Evolutionary conservation across 2,888 invertebrate genomes (phyloP), one percentile per base, ranked within the genome.

Genomic region (Plutella xylostella): DNA sequence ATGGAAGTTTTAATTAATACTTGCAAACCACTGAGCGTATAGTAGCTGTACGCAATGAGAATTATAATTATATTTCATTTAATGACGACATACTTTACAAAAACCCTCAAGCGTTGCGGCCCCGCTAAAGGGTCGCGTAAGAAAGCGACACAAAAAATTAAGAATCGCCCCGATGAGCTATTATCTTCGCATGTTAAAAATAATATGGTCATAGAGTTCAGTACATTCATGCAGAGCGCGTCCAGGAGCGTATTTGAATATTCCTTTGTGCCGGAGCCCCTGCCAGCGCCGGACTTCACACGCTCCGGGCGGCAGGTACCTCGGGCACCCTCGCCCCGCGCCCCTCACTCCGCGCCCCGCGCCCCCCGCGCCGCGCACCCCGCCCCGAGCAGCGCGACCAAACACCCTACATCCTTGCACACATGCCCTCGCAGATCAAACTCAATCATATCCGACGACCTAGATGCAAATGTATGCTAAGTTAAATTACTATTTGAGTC

Each of bases 161-260:
- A 75, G 76, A 82, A 79, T 83, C 79, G 75, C 77, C 78, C 77
- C 82, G 83, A 82, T 82, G 76, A 71, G 73, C 78, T 67, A 82
- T 83, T 83, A 83, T 83, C 83, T 80, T 78, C 63, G 66, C 65
- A 76, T 73, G 77, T 73, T 82, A 80, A 76, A 83, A 83, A 83
- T 82, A 82, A 82, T 82, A 79, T 72, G 80, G 80, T 78, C 79
- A 77, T 82, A 77, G 82, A 78, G 83, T 75, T 76, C 71, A 73
- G 76, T 58, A 76, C 75, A 80, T 80, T 82, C 74, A 79, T 73
- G 75, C 72, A 70, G 68, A 76, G 69, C 70, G 61, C 74, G 83
- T 82, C 83, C 82, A 83, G 71, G 80, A 75, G 80, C 72, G 79
- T 65, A 79, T 79, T 78, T 76, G 78, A 83, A 83, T 83, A 78